These are phyloP conservation scores for Cheiracanthium punctorium DNA, from an alignment of 2,888 invertebrate species.

Conservation along the genomic window DNA sequence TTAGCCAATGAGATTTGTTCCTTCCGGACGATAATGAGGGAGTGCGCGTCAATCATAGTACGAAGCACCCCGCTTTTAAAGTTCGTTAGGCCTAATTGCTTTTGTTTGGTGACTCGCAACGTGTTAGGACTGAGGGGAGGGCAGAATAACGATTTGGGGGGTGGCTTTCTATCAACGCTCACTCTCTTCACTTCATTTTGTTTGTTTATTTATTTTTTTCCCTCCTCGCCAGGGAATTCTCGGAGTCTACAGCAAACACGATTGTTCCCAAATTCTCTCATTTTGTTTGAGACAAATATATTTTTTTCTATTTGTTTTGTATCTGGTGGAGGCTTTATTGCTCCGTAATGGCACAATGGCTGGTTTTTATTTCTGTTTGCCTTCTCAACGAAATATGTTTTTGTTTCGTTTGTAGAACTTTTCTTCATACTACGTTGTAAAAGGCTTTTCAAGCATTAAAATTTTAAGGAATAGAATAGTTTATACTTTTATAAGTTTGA, in stretches of 20 bases:
- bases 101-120: constrained; percentile 67
- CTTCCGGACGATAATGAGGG: constrained; percentile 65
- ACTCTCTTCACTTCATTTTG: constrained; percentile 13
- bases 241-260: constrained; percentile 8
- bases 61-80: constrained; percentile 62
- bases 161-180: constrained; percentile 10
- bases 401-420: background rate
- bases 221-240: background rate
- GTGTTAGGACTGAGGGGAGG: constrained; percentile 45
- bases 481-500: no score
- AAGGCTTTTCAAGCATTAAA: no score
- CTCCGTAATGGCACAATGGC: constrained; percentile 8
- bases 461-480: no score
- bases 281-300: background rate
- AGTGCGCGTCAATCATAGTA: constrained; percentile 66
- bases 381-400: background rate
- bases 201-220: background rate
- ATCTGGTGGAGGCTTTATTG: background rate
- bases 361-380: constrained; percentile 7
- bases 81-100: constrained; percentile 70
- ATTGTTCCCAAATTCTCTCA: constrained; percentile 6
- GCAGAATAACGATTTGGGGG: constrained; percentile 41
- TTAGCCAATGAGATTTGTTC: constrained; percentile 70
- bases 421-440: no score
- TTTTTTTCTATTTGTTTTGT: constrained; percentile 1